phyloP scores from a whole-genome alignment of 2,797 vertebrate species.

The Potorous gilbertii region DNA sequence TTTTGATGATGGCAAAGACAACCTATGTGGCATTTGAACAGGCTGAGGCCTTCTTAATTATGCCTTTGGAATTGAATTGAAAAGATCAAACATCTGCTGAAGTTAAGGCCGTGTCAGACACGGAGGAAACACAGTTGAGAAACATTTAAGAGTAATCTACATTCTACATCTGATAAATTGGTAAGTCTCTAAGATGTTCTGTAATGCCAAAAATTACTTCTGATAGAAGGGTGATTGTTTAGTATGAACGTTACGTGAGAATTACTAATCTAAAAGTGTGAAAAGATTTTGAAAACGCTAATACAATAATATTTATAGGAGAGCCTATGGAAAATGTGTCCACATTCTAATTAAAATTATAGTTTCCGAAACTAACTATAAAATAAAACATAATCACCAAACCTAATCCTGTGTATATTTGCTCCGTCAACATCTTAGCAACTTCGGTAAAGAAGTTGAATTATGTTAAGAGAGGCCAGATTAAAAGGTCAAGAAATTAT shows the following conservation, averaged over 20 bases:
- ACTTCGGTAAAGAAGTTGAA: constrained; percentile 33
- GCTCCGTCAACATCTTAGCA: background rate
- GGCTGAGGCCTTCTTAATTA: constrained; percentile 1
- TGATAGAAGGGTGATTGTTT: background rate
- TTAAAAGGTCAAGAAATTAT: constrained; percentile 28
- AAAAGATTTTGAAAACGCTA: constrained; percentile 48
- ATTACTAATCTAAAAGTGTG: background rate
- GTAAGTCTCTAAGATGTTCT: constrained; percentile 24
- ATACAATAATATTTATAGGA: constrained; percentile 17
- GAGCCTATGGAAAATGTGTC: constrained; percentile 17
- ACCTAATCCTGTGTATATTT: background rate
- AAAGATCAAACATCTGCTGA: background rate
- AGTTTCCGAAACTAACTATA: constrained; percentile 34
- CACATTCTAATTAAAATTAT: constrained; percentile 38
- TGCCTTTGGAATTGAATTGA: background rate
- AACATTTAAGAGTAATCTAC: background rate
- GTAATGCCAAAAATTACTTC: background rate
- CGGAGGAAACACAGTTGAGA: background rate
- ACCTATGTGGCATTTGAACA: constrained; percentile 1
- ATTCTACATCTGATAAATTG: constrained; percentile 40
- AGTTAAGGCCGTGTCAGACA: background rate
- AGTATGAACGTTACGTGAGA: background rate
- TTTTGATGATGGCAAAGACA: constrained; percentile 8
- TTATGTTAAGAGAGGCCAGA: constrained; percentile 35
- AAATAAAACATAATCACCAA: constrained; percentile 44